Evolutionary conservation across 2,797 vertebrate species (phyloP).

Genomic region (Acridotheres tristis): DNA sequence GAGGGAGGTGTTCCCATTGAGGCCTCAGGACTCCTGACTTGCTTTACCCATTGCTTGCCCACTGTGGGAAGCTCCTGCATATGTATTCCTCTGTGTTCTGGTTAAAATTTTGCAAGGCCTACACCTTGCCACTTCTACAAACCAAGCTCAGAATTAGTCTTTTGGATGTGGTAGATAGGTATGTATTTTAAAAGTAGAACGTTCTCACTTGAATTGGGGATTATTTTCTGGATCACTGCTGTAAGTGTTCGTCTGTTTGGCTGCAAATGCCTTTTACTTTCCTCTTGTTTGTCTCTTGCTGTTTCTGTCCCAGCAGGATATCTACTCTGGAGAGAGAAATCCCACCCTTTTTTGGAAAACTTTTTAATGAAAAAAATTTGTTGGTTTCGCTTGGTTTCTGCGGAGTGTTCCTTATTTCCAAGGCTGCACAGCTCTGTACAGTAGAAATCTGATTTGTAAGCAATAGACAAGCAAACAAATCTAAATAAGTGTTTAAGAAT

Average conservation of each 20-base stretch:
- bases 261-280: constrained; percentile 4
- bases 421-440: constrained; percentile 4
- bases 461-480: constrained; percentile 31
- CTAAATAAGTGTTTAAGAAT: constrained; percentile 24
- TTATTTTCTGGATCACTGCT: neutral
- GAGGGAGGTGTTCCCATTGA: neutral
- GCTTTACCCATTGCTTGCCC: neutral
- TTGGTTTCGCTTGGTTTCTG: constrained; percentile 27
- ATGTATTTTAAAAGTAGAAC: neutral
- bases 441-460: neutral
- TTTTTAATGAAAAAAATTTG: neutral
- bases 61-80: neutral
- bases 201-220: neutral
- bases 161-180: neutral
- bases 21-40: neutral
- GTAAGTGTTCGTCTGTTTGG: neutral
- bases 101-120: neutral
- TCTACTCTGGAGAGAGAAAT: neutral
- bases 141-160: neutral
- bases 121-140: neutral
- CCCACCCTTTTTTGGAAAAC: neutral
- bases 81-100: neutral
- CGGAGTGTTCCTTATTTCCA: constrained; percentile 15
- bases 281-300: constrained; percentile 12
- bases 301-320: constrained; percentile 36